Evolutionary conservation across 2,113 vertebrate species (phyloP).

Genomic region (Psophia crepitans): DNA sequence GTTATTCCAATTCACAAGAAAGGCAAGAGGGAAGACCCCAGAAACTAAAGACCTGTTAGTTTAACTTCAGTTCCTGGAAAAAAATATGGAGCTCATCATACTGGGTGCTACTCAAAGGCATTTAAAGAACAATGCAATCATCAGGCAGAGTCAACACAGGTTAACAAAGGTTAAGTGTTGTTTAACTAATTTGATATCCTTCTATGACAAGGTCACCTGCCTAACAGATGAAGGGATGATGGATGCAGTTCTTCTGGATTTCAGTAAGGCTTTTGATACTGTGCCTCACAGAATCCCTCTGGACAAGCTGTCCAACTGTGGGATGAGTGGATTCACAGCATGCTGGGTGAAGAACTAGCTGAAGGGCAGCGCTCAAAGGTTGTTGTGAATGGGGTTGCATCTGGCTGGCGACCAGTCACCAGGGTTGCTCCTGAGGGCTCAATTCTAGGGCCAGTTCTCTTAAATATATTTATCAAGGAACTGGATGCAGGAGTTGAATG

Average conservation of each 20-base stretch:
- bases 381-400: background rate
- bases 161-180: background rate
- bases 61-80: background rate
- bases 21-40: rapidly evolving
- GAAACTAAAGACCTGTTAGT: background rate
- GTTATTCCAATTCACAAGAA: background rate
- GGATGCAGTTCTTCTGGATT: background rate
- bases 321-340: background rate
- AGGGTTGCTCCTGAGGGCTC: background rate
- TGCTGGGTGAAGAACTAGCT: background rate
- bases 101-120: background rate
- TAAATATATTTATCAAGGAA: background rate
- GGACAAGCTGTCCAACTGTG: background rate
- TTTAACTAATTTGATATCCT: background rate
- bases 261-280: background rate
- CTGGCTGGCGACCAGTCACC: background rate
- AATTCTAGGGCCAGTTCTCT: background rate
- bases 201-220: background rate
- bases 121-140: background rate
- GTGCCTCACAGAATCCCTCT: background rate
- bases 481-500: background rate
- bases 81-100: background rate
- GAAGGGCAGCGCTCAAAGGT: background rate
- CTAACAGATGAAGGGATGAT: background rate
- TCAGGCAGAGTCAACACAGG: rapidly evolving